Evolutionary conservation across 1,140 invertebrate species (phyloP).

Genomic region (Papilio polyxenes): DNA sequence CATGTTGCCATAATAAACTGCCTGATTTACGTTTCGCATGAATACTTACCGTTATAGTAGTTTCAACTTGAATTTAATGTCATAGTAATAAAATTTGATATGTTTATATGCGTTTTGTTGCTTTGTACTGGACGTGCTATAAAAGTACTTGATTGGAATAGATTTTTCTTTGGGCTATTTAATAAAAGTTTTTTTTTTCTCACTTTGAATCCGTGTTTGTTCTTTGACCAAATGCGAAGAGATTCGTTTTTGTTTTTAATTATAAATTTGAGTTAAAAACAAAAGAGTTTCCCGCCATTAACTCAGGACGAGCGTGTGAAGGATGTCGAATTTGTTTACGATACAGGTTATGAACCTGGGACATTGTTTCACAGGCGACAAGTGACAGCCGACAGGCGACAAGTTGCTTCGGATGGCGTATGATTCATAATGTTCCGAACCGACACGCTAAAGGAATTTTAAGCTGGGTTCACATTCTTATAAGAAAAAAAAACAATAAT

Average conservation of each 20-base stretch:
- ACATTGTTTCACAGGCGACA: neutral
- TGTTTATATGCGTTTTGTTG: neutral
- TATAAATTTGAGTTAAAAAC: neutral
- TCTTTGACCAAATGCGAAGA: neutral
- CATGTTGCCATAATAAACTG: neutral
- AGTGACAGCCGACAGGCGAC: neutral
- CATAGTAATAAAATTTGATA: neutral
- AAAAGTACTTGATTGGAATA: neutral
- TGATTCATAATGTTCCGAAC: slow-evolving; percentile 3
- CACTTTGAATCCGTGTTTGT: neutral
- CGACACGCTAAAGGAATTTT: slow-evolving; percentile 12
- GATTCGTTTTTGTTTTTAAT: slow-evolving; percentile 4
- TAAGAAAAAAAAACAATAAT: neutral
- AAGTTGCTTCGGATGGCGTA: slow-evolving; percentile 3
- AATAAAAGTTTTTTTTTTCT: too few relatives aligned
- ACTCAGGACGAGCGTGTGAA: neutral
- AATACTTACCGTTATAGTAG: slow-evolving; percentile 9
- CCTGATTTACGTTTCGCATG: neutral
- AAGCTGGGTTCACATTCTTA: slow-evolving; percentile 1
- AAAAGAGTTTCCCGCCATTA: neutral
- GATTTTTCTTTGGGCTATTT: too few relatives aligned
- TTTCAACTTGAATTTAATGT: neutral
- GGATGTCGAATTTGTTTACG: slow-evolving; percentile 14
- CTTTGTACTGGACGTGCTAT: neutral
- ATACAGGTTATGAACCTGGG: slow-evolving; percentile 12